Evolutionary conservation across 2,797 vertebrate species (phyloP), one percentile per base, ranked within the genome.

Genomic region (Chaenodraco wilsoni): DNA sequence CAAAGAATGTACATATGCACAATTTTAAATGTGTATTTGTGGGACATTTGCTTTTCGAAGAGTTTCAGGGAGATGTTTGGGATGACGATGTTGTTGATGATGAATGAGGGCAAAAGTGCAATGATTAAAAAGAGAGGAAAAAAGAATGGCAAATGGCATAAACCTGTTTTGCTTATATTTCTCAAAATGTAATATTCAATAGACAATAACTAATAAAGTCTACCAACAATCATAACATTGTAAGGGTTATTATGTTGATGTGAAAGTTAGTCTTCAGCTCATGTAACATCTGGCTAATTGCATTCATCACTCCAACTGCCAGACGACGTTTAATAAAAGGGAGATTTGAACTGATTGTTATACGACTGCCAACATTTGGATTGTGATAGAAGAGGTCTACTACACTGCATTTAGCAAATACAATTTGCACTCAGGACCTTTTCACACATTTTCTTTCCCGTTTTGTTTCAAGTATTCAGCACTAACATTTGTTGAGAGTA

Each of bases 321-420:
- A 64, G 51, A 73, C 15, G 31, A 62, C 64, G 69, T 65, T 73
- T 65, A 64, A 79, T 70, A 19, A 1, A 64, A 51, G 49, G 6
- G 31, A 72, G 52, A 68, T 69, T 65, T 50, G 51, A 73, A 62
- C 31, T 68, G 33, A 81, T 62, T 78, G 52, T 69, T 81, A 61
- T 27, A 65, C 54, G 64, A 78, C 65, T 44, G 74, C 57, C 17
- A n/a, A 72, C 60, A 23, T 46, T 54, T 44, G 77, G 72, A 84
- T 78, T 88, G 60, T 54, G 55, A 48, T 44, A 71, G 27, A 15
- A 69, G 62, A 67, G 43, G 44, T 75, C 65, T 81, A 76, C 65
- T 81, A 76, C 74, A 85, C 77, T 75, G 58, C 56, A 71, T 59
- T 81, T 41, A 54, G 58, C 64, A 78, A 73, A 77, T 6, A 50